A percentile compares a stretch with the other conserved stretches of the same genome.
Conservation (phyloP, 2,113 vertebrate species). For the Cygnus atratus region DNA sequence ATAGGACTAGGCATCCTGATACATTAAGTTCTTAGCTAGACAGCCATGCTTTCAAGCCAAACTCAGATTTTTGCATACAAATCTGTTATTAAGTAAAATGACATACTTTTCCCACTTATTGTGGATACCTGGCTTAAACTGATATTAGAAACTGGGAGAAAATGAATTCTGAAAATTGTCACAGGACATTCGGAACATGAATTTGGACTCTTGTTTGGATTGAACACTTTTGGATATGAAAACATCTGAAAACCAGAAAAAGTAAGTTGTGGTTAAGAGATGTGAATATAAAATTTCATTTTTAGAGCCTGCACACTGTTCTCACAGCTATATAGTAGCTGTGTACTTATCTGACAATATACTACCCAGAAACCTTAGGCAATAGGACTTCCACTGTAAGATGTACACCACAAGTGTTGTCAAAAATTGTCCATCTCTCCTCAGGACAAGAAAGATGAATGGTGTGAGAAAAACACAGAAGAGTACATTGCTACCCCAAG, state of each 20-base stretch:
- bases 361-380: background rate
- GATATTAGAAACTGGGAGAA: background rate
- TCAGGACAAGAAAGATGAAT: background rate
- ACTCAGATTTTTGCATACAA: background rate
- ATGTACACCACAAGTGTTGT: background rate
- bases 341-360: background rate
- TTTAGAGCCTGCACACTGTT: background rate
- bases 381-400: background rate
- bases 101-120: rapidly evolving
- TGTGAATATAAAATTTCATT: background rate
- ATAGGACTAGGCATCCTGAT: background rate
- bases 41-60: background rate
- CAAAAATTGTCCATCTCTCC: background rate
- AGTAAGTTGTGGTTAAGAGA: background rate
- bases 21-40: conserved; percentile 39
- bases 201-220: background rate
- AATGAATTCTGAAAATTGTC: background rate
- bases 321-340: background rate
- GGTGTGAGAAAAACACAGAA: background rate
- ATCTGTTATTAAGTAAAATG: background rate
- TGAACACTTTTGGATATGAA: background rate
- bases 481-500: background rate
- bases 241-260: background rate
- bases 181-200: background rate
- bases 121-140: background rate